phyloP scores from a whole-genome alignment of 2,797 vertebrate genomes.

The Macrochelys suwanniensis region DNA sequence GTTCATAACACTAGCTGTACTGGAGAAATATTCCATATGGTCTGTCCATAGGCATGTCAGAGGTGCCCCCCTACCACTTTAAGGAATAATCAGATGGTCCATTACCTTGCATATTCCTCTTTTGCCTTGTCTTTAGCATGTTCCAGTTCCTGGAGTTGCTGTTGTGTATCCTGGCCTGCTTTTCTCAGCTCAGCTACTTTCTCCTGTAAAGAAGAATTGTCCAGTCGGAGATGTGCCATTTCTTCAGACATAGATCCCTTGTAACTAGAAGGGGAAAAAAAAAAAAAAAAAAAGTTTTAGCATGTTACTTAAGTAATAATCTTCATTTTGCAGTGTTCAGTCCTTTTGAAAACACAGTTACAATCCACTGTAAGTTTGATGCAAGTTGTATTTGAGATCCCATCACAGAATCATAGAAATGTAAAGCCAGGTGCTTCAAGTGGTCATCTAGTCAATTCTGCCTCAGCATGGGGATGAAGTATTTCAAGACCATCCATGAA shows the following conservation, averaged over 20 bases:
- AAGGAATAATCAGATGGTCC: neutral
- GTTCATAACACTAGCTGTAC: neutral
- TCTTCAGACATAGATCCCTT: slow-evolving; percentile 78
- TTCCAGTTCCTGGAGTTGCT: slow-evolving; percentile 76
- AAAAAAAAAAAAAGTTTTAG: neutral
- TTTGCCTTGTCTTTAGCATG: slow-evolving; percentile 76
- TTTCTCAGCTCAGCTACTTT: slow-evolving; percentile 79
- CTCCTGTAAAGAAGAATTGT: slow-evolving; percentile 78
- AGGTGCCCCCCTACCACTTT: neutral
- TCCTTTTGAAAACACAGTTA: neutral
- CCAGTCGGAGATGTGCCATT: slow-evolving; percentile 72
- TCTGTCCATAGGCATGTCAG: neutral
- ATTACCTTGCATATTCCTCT: slow-evolving; percentile 87
- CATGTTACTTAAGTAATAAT: neutral
- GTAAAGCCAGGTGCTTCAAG: neutral
- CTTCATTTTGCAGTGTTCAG: neutral
- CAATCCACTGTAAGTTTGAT: neutral
- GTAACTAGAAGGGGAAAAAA: slow-evolving; percentile 77
- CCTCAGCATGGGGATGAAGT: neutral
- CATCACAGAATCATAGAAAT: neutral
- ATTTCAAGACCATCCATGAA: too few species aligned
- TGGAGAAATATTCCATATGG: neutral
- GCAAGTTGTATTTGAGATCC: neutral
- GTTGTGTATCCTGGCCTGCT: slow-evolving; percentile 77
- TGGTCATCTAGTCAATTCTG: neutral